A percentile compares a stretch with the other conserved stretches of the same genome.
These are phyloP conservation scores for Cricetomys ansorgei DNA, from an alignment of 2,113 vertebrate species.

Conservation along the genomic window DNA sequence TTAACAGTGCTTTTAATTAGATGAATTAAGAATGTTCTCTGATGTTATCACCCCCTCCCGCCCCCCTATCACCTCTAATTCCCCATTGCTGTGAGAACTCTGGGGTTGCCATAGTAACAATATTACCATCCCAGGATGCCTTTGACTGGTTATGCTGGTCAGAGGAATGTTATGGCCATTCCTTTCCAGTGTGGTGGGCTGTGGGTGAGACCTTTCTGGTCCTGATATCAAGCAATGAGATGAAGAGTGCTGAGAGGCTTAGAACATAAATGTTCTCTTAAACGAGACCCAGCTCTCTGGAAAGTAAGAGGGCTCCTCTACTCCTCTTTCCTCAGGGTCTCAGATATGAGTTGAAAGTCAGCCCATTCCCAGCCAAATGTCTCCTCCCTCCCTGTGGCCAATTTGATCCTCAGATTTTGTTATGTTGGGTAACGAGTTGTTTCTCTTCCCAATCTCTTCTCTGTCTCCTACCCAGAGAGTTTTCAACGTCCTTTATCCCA, in stretches of 20 bases:
- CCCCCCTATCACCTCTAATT: slow-evolving; percentile 78
- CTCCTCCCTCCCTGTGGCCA: background rate
- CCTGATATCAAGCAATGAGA: background rate
- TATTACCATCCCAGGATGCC: slow-evolving; percentile 48
- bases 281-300: background rate
- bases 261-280: background rate
- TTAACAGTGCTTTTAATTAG: slow-evolving; percentile 78
- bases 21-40: slow-evolving; percentile 80
- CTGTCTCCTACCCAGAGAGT: slow-evolving; percentile 91
- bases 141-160: slow-evolving; percentile 50
- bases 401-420: slow-evolving; percentile 43
- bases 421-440: slow-evolving; percentile 68
- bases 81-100: slow-evolving; percentile 66
- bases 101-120: slow-evolving; percentile 83
- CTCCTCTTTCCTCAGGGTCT: background rate
- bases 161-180: background rate
- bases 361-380: background rate
- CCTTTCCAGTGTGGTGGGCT: background rate
- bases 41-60: slow-evolving; percentile 64
- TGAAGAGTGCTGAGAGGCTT: background rate
- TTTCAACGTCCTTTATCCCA: slow-evolving; percentile 98
- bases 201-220: background rate
- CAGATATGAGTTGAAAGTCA: background rate
- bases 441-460: slow-evolving; percentile 55
- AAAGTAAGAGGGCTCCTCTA: background rate